phyloP scores from a whole-genome alignment of 2,113 vertebrate genomes.

The Crotalus helleri region DNA sequence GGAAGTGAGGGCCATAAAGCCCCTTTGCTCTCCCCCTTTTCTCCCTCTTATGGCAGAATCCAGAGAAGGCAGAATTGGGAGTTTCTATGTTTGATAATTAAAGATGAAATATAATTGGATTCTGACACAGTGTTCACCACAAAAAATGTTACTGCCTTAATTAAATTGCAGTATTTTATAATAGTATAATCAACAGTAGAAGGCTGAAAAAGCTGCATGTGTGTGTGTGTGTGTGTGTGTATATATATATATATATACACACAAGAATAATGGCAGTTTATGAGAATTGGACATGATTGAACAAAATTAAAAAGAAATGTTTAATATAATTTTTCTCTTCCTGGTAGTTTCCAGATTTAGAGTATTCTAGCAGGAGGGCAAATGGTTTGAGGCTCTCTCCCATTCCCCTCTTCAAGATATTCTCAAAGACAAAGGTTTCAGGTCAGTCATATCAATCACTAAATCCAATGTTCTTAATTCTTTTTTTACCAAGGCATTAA shows the following conservation, averaged over 20 bases:
- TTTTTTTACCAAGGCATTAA: not conserved
- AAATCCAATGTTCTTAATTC: not conserved
- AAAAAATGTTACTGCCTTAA: not conserved
- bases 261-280: not conserved
- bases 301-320: not conserved
- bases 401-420: not conserved
- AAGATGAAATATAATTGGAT: too few relatives aligned
- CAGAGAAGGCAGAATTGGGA: too few relatives aligned
- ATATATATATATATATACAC: not conserved
- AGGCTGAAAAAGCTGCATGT: not conserved
- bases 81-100: too few relatives aligned
- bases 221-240: too few relatives aligned
- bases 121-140: not conserved
- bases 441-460: not conserved
- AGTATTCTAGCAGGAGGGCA: not conserved
- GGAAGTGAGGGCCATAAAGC: too few relatives aligned
- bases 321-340: not conserved
- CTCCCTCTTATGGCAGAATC: too few relatives aligned
- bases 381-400: not conserved
- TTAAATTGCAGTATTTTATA: not conserved
- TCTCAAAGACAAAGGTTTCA: not conserved
- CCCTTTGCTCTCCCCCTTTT: too few relatives aligned
- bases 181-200: not conserved
- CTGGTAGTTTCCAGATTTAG: not conserved
- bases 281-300: not conserved